Base-by-base conservation (phyloP, 2,888 invertebrate genomes). In the Tetragonisca angustula region DNA sequence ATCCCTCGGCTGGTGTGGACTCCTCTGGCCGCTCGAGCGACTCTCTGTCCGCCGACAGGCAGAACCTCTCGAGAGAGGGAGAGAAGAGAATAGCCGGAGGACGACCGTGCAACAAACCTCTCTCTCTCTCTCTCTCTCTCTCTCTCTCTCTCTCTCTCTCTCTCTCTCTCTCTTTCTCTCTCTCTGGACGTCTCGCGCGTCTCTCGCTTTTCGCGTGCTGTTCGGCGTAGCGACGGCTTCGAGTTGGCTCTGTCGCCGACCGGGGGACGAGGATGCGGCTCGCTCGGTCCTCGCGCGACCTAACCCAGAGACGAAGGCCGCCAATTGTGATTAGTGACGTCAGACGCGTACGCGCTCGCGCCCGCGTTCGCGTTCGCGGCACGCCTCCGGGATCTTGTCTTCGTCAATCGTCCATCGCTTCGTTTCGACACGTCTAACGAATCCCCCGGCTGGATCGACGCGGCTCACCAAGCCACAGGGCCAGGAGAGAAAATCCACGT, bases 1-100 rank as follows among this genome's bases (percentile, higher is more conserved):
- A 85, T 89, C 89, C 89, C 85, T 87, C 88, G 88, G 56, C 82
- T 62, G 88, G 74, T 65, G 9, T 9, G 36, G 36, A 65, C 65
- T 78, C 54, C 77, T 87, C 87, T 78, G 72, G 61, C 71, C 76
- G 70, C 70, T 43, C 27, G 56, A 72, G 64, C 49, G 67, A 27
- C 43, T 43, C 73, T 78, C 65, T 77, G 62, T 71, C 74, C 78
- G 27, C 27, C 27, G 27, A 4, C 32, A 32, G 32, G 32, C 4
- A 32, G 32, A 72, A 78, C 76, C 76, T 59, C 83, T n/a, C n/a
- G n/a, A n/a, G 80, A 67, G 79, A 74, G 67, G 76, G 75, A 73
- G 32, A 73, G 76, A 83, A 69, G 78, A 68, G 62, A 81, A 80
- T 81, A 32, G 27, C 27, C 27, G 27, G 27, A 27, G 27, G 27